These are phyloP conservation scores for Bellardia bayeri DNA, from an alignment of 2,888 invertebrate genomes.

Conservation along the genomic window DNA sequence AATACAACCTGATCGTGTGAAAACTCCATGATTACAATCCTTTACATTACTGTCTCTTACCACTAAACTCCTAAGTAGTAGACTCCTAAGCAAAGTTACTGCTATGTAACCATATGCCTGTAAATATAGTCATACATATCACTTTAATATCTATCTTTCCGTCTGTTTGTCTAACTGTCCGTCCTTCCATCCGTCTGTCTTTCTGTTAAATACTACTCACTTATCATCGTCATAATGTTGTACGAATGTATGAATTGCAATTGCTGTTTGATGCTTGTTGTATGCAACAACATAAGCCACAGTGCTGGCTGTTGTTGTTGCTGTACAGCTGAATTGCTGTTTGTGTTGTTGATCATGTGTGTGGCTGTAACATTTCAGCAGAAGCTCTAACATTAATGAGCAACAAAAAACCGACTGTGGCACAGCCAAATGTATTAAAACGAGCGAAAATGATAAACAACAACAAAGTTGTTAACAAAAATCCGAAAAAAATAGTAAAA, in stretches of 20 bases:
- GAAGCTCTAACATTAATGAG: conserved; percentile 73
- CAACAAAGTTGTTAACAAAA: conserved; percentile 53
- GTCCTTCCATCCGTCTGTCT: conserved; percentile 18
- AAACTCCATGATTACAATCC: not conserved
- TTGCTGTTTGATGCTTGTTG: conserved; percentile 29
- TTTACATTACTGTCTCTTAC: conserved; percentile 6
- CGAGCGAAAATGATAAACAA: conserved; percentile 58
- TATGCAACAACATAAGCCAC: conserved; percentile 25
- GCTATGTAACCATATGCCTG: conserved; percentile 6
- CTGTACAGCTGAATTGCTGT: not conserved
- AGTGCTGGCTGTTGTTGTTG: conserved; percentile 21
- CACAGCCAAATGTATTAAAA: conserved; percentile 27
- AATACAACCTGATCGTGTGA: too few relatives aligned
- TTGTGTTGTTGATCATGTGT: conserved; percentile 67
- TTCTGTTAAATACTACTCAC: conserved; percentile 64
- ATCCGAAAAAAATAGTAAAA: not conserved
- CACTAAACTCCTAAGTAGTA: conserved; percentile 46
- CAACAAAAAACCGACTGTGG: conserved; percentile 46
- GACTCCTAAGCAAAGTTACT: conserved; percentile 12
- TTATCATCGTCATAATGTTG: conserved; percentile 72
- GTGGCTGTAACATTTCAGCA: conserved; percentile 71
- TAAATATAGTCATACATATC: conserved; percentile 46
- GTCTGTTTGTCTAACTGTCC: conserved; percentile 20
- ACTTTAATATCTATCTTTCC: conserved; percentile 56
- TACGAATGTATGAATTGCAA: conserved; percentile 50